Conservation (phyloP, 2,113 vertebrate species). For the Ibidorhyncha struthersii region DNA sequence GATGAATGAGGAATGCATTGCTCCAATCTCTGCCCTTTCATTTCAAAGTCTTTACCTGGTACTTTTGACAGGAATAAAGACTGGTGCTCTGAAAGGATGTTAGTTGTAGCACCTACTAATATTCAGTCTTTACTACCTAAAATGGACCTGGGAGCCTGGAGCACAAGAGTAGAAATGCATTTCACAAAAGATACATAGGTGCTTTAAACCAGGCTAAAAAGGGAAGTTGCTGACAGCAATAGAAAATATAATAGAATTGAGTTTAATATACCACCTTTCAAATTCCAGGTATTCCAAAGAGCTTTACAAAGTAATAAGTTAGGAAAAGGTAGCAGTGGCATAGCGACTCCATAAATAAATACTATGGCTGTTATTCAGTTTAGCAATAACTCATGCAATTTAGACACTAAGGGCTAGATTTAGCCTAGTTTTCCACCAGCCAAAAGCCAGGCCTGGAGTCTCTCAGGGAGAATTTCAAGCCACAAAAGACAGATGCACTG, state of each 20-base stretch:
- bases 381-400: conserved; percentile 26
- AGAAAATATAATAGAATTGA: conserved; percentile 38
- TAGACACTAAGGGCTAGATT: conserved; percentile 23
- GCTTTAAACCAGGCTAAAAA: not conserved
- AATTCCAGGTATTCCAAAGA: conserved; percentile 42
- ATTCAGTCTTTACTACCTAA: not conserved
- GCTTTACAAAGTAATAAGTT: conserved; percentile 45
- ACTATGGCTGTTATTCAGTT: conserved; percentile 3
- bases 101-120: not conserved
- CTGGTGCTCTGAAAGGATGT: not conserved
- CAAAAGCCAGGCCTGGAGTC: not conserved
- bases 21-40: not conserved
- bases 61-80: not conserved
- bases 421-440: conserved; percentile 6
- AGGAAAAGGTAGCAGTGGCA: conserved; percentile 2
- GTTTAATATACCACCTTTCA: conserved; percentile 49
- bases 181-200: not conserved
- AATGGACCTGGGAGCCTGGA: not conserved
- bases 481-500: not conserved
- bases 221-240: conserved; percentile 26
- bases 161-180: not conserved
- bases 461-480: conserved; percentile 2
- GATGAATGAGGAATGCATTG: not conserved
- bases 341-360: conserved; percentile 44
- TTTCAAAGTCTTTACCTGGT: not conserved